Base-by-base conservation (phyloP, 2,888 invertebrate genomes). In the Caenorhabditis sulstoni region DNA sequence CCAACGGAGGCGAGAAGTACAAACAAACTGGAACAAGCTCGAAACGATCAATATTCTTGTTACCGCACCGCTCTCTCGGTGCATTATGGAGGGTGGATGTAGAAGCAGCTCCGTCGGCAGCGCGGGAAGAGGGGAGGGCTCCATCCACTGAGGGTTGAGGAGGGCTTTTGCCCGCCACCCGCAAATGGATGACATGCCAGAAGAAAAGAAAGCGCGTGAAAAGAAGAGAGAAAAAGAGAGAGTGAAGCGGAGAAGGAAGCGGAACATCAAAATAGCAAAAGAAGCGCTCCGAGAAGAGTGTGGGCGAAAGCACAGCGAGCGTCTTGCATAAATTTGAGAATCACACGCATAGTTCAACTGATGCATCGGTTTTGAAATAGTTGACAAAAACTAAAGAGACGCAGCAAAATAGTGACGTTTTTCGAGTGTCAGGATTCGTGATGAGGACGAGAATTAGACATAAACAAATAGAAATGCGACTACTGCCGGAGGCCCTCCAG, bases 291-390 rank as follows among this genome's bases (percentile, higher is more conserved):
- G 44, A 35, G 53, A 39, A 41, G 58, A 18, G 49, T 35, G 52
- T 39, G 41, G 53, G 45, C 41, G 61, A 59, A n/a, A n/a, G n/a
- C n/a, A n/a, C 4, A 1, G 35, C 29, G 35, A 20, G 22, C 44
- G 50, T 20, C 68, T 57, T 71, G 71, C 62, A 71, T 71, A 71
- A 64, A 71, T 71, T 71, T 49, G 49, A 29, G 62, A 71, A 57
- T 62, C 49, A 55, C 39, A 53, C 61, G 52, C 29, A 23, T 44
- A 29, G 29, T 29, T 18, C 12, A 49, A 50, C 12, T 37, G 35
- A 35, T 20, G 23, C 39, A 20, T 7, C 3, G 8, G 39, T 44
- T 0, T 16, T 22, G 45, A 22, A 2, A 44, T 41, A 29, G 12
- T 41, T 29, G 29, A 29, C 29, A 7, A 29, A 29, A 29, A 29